phyloP scores from a whole-genome alignment of 2,888 invertebrate genomes.

The Mythimna pallens region DNA sequence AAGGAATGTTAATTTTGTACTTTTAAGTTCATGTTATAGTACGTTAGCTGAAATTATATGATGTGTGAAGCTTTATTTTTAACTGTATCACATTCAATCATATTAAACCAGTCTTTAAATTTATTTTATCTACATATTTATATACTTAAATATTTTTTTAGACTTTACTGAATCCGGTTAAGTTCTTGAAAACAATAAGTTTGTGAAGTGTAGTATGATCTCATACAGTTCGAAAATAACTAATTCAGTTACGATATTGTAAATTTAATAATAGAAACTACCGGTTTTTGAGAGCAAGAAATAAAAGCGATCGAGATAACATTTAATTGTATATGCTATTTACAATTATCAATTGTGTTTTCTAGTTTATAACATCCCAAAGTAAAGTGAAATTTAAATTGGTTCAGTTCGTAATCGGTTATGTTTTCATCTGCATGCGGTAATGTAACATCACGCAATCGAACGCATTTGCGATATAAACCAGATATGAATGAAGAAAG shows the following conservation, averaged over 20 bases:
- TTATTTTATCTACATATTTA: no score
- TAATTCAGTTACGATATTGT: constrained; percentile 1
- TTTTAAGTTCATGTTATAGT: no score
- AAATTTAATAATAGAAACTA: neutral
- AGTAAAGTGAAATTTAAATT: constrained; percentile 37
- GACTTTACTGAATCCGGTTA: neutral
- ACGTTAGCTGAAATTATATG: no score
- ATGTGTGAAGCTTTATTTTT: no score
- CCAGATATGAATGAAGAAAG: constrained; percentile 53
- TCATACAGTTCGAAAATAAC: neutral
- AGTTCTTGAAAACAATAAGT: no score
- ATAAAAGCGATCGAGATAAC: neutral
- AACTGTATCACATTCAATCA: no score
- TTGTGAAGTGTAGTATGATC: neutral
- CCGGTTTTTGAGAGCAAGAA: constrained; percentile 1
- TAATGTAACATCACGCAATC: constrained; percentile 65
- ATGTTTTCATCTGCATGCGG: constrained; percentile 46
- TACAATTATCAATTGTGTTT: neutral
- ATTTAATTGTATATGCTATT: neutral
- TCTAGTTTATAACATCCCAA: constrained; percentile 20
- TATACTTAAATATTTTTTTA: neutral
- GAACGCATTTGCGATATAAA: constrained; percentile 53
- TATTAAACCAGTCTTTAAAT: no score
- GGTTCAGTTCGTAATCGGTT: constrained; percentile 47
- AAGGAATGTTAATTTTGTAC: no score